phyloP scores from a whole-genome alignment of 64 coral and sea anemone genomes.

The Porites australiensis region DNA sequence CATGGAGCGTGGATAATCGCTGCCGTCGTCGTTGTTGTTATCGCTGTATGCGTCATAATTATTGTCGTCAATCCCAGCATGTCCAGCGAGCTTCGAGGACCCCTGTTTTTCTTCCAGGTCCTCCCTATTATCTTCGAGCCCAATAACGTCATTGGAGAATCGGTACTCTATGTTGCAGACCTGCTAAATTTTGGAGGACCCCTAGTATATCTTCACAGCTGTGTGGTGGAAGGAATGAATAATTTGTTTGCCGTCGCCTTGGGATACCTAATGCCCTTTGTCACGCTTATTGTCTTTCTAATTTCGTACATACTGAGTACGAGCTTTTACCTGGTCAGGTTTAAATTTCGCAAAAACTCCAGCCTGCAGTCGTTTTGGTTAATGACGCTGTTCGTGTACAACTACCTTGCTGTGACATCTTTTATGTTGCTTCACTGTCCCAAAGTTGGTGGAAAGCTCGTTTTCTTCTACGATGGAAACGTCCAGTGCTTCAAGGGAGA shows the following conservation, averaged over 20 bases:
- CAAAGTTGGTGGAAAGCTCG: constrained; percentile 57
- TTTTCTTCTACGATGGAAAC: constrained; percentile 93
- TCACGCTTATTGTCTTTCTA: constrained; percentile 62
- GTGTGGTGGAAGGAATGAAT: constrained; percentile 77
- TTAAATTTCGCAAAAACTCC: constrained; percentile 70
- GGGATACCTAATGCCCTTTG: constrained; percentile 78
- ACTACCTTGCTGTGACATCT: constrained; percentile 77
- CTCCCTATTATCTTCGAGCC: constrained; percentile 83
- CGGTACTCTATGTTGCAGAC: constrained; percentile 44
- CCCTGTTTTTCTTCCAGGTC: constrained; percentile 92
- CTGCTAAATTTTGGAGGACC: constrained; percentile 84
- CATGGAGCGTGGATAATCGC: constrained; percentile 68
- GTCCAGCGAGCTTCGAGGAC: constrained; percentile 86
- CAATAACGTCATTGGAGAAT: constrained; percentile 49
- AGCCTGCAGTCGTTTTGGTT: constrained; percentile 91
- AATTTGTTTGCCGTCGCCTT: constrained; percentile 68
- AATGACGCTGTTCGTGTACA: constrained; percentile 85
- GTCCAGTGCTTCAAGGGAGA: constrained; percentile 71
- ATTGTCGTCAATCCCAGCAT: constrained; percentile 88
- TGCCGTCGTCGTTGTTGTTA: constrained; percentile 33
- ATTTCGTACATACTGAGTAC: constrained; percentile 80
- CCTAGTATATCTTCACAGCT: constrained; percentile 64
- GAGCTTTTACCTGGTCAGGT: constrained; percentile 65
- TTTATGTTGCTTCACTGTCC: constrained; percentile 84
- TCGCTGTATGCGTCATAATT: constrained; percentile 58